Evolutionary conservation across 2,113 vertebrate genomes (phyloP), one percentile per base, ranked within the genome.

Genomic region (Ceyx margarethae): DNA sequence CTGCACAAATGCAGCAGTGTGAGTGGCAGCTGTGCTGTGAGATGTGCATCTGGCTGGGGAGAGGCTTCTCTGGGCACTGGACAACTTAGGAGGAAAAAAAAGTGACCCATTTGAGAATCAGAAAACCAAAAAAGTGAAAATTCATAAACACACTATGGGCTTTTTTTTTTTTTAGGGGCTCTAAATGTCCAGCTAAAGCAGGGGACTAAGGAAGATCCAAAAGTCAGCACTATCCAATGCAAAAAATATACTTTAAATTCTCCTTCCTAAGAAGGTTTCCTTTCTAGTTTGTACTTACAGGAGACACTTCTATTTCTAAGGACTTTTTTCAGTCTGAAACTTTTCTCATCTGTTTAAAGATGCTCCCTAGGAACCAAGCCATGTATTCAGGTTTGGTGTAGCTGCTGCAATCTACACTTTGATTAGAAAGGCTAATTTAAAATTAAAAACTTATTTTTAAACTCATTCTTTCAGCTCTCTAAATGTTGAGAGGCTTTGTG

Each of bases 371-470:
- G 87, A 94, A 37, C 62, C 6, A 35, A 87, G 71, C 76, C 91
- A 92, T 5, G 5, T 37, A 16, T 69, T 65, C 77, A 76, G 54
- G 65, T 87, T 92, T 82, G 85, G 72, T 77, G 40, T 33, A 86
- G 82, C 5, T 13, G 68, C 85, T 83, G 53, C 92, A 95, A 88
- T 88, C 80, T 72, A 83, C 85, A 81, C 85, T 86, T 91, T 54
- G 73, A 94, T 94, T 94, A 95, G 94, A 91, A 93, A 90, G 43
- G 68, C 90, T 88, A 78, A 93, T 93, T 91, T 95, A 78, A 95
- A 94, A 91, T 94, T 90, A 81, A 93, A 93, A 88, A 65, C 77
- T 31, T 82, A 64, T 60, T 85, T 91, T 87, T 61, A 25, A 67
- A 64, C 75, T 51, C 53, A 48, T 88, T 77, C 80, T 81, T 95